Percentiles rank a stretch among this genome's conserved stretches.
These are phyloP conservation scores for Eueides isabella DNA, from an alignment of 1,140 invertebrate species.

Conservation along the genomic window DNA sequence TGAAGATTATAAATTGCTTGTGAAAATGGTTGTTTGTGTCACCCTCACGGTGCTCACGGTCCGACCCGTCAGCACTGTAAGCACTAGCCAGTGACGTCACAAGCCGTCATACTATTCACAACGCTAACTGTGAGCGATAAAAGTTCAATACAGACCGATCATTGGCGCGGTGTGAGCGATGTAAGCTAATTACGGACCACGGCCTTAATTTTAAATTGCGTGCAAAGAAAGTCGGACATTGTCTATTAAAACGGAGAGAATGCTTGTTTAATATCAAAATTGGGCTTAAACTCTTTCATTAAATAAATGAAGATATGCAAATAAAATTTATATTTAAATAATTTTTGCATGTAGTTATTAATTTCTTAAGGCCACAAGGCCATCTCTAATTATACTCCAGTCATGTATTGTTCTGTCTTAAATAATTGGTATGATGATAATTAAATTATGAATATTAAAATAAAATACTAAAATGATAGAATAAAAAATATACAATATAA, in stretches of 20 bases:
- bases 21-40: too few relatives aligned
- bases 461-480: background rate
- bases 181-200: too few relatives aligned
- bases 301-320: background rate
- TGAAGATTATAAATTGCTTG: too few relatives aligned
- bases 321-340: background rate
- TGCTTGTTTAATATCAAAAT: background rate
- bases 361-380: background rate
- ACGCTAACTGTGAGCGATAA: too few relatives aligned
- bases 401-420: constrained; percentile 2
- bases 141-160: too few relatives aligned
- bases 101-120: too few relatives aligned
- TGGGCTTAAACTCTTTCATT: background rate
- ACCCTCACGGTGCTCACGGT: too few relatives aligned
- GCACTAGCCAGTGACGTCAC: too few relatives aligned
- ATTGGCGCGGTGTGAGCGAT: too few relatives aligned
- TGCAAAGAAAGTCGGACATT: too few relatives aligned
- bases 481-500: background rate
- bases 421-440: constrained; percentile 3
- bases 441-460: constrained; percentile 1
- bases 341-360: background rate
- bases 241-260: background rate
- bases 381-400: background rate
- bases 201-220: too few relatives aligned
- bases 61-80: too few relatives aligned